phyloP scores from a whole-genome alignment of 2,113 vertebrate genomes.

The Oryzias javanicus region DNA sequence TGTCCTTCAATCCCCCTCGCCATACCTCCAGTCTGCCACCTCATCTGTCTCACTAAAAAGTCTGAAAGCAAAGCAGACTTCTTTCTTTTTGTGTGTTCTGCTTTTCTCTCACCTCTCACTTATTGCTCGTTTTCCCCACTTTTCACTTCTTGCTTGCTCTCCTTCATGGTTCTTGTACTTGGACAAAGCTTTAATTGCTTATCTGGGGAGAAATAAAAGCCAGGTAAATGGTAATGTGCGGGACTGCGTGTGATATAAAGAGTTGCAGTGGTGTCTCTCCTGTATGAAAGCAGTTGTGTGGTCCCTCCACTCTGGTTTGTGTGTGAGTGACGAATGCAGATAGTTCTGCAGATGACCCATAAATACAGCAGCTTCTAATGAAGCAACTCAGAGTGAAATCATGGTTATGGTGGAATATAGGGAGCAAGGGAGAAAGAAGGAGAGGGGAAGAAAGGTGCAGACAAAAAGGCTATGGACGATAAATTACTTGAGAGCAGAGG shows the following conservation, averaged over 20 bases:
- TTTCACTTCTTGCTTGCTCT: constrained; percentile 8
- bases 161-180: constrained; percentile 23
- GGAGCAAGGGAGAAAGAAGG: constrained; percentile 52
- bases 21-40: constrained; percentile 28
- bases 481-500: constrained; percentile 26
- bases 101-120: constrained; percentile 18
- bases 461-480: constrained; percentile 37
- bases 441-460: constrained; percentile 23
- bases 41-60: constrained; percentile 65
- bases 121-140: constrained; percentile 4
- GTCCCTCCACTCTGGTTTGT: neutral
- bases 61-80: constrained; percentile 39
- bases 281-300: constrained; percentile 14
- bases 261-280: constrained; percentile 19
- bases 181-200: constrained; percentile 55
- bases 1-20: constrained; percentile 42
- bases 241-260: constrained; percentile 10
- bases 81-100: neutral
- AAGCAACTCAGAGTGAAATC: constrained; percentile 73
- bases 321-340: constrained; percentile 55
- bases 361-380: constrained; percentile 75
- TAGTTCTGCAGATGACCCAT: constrained; percentile 73
- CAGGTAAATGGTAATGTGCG: constrained; percentile 47
- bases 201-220: constrained; percentile 65
- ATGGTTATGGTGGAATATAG: constrained; percentile 70